phyloP scores from a whole-genome alignment of 2,888 invertebrate genomes.

The Tenthredo amoena region DNA sequence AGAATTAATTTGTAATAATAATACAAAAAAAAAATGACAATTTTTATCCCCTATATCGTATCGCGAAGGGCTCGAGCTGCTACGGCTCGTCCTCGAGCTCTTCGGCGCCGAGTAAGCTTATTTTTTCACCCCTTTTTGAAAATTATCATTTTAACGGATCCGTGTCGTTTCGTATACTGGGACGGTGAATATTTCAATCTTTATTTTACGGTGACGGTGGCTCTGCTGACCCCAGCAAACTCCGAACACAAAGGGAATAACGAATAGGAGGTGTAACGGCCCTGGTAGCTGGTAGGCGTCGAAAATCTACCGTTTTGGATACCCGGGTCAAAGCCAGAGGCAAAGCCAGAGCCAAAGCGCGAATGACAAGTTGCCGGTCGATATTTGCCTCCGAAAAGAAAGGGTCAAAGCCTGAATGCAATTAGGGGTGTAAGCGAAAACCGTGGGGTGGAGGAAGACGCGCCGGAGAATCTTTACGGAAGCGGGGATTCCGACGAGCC shows the following conservation, averaged over 20 bases:
- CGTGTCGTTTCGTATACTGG: slow-evolving; percentile 14
- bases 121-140: not conserved
- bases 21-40: not conserved
- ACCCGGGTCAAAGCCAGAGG: not conserved
- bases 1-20: not conserved
- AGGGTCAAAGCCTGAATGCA: slow-evolving; percentile 25
- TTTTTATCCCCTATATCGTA: not conserved
- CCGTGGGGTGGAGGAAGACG: not conserved
- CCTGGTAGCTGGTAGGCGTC: slow-evolving; percentile 2
- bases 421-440: slow-evolving; percentile 25
- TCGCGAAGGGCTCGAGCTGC: not conserved
- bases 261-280: slow-evolving; percentile 43
- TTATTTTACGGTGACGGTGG: slow-evolving; percentile 41
- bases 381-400: slow-evolving; percentile 25
- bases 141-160: slow-evolving; percentile 49
- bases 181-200: slow-evolving; percentile 47
- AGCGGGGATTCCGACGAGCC: not conserved
- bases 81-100: not conserved
- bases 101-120: not conserved
- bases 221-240: slow-evolving; percentile 46
- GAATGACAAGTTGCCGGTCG: slow-evolving; percentile 16
- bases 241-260: slow-evolving; percentile 48
- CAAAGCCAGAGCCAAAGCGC: not conserved
- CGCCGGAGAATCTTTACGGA: not conserved
- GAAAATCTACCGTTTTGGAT: slow-evolving; percentile 9